Evolutionary conservation across 2,113 vertebrate genomes (phyloP).

Genomic region (Coryphaenoides rupestris): DNA sequence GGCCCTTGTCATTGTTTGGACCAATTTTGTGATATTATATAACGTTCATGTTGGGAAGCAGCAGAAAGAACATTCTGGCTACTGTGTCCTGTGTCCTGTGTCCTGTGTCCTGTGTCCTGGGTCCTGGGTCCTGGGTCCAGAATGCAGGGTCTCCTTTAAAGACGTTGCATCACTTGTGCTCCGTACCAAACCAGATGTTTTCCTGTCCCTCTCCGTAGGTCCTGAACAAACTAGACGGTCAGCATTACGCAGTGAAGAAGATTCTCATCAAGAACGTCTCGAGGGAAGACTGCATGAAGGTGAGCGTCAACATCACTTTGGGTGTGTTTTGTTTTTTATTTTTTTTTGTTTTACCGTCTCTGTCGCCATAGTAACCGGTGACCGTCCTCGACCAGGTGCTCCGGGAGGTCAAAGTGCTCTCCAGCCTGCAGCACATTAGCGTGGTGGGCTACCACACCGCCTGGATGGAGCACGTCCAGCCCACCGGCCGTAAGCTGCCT

Average conservation of each 20-base stretch:
- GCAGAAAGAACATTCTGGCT: too few species aligned
- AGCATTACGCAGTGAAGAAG: constrained; percentile 94
- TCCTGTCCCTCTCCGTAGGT: constrained; percentile 69
- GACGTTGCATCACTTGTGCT: too few species aligned
- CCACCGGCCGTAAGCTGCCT: constrained; percentile 49
- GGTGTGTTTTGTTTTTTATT: background rate
- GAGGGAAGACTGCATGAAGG: constrained; percentile 92
- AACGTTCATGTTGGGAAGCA: too few species aligned
- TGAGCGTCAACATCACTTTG: constrained; percentile 44
- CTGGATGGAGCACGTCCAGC: constrained; percentile 94
- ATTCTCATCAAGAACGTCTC: constrained; percentile 91
- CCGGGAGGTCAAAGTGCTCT: constrained; percentile 92
- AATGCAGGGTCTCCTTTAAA: too few species aligned
- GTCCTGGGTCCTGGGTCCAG: too few species aligned
- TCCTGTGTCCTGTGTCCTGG: too few species aligned
- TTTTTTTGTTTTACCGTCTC: background rate
- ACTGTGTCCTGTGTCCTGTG: too few species aligned
- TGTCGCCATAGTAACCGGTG: background rate
- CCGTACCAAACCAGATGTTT: too few species aligned
- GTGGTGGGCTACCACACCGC: constrained; percentile 97
- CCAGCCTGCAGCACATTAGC: constrained; percentile 86
- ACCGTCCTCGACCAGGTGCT: constrained; percentile 76
- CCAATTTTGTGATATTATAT: too few species aligned
- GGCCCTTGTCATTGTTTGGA: too few species aligned
- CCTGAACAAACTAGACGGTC: constrained; percentile 92